Evolutionary conservation across 64 coral and sea anemone genomes (phyloP).

Genomic region (Catalaphyllia jardinei): DNA sequence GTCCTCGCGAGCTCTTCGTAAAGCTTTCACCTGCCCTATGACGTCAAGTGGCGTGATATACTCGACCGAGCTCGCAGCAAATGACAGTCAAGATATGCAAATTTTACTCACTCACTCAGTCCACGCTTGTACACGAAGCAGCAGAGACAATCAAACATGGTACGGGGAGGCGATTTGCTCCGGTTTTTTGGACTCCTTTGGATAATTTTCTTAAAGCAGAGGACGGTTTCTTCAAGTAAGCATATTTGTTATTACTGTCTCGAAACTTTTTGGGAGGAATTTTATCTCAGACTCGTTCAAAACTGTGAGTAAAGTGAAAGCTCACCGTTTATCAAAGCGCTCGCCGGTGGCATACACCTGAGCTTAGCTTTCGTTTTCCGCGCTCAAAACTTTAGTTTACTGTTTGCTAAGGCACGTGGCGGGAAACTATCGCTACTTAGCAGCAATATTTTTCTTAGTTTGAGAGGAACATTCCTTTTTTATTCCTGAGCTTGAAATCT

Average conservation of each 20-base stretch:
- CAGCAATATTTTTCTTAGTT: not conserved
- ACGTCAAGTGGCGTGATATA: conserved; percentile 83
- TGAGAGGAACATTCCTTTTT: no score
- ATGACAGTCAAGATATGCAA: not conserved
- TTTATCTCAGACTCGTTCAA: conserved; percentile 1
- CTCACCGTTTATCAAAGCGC: conserved; percentile 3
- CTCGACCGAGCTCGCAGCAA: not conserved
- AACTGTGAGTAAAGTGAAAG: not conserved
- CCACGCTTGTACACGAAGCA: not conserved
- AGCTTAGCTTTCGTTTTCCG: not conserved
- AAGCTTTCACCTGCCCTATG: conserved; percentile 20
- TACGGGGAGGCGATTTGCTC: not conserved
- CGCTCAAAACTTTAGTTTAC: not conserved
- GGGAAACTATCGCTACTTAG: not conserved
- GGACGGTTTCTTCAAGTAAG: conserved; percentile 15
- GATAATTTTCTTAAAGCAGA: not conserved
- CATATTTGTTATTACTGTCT: not conserved
- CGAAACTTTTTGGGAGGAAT: not conserved
- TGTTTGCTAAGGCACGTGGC: not conserved
- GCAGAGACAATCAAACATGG: not conserved
- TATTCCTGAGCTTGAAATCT: not conserved
- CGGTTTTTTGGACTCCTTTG: not conserved
- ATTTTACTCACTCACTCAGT: not conserved
- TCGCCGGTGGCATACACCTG: conserved; percentile 20
- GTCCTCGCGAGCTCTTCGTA: not conserved